Percentiles rank a stretch among this genome's conserved stretches.
These are phyloP conservation scores for Pheosia tremula DNA, from an alignment of 2,888 invertebrate species.

Conservation along the genomic window DNA sequence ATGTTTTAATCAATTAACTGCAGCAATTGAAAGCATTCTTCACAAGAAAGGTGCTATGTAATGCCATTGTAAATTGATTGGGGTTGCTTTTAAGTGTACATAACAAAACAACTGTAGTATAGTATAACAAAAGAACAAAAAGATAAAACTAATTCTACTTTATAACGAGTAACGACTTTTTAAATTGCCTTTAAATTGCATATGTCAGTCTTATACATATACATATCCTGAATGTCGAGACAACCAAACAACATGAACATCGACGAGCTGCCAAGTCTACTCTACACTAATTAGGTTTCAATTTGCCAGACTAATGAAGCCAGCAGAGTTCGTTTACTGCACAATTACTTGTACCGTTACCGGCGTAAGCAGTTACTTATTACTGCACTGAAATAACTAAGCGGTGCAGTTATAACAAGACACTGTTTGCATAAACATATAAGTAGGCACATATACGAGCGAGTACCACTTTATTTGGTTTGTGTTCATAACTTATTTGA, in stretches of 20 bases:
- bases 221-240: background rate
- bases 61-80: too few species aligned
- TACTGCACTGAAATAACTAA: constrained; percentile 30
- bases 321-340: constrained; percentile 25
- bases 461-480: background rate
- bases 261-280: constrained; percentile 44
- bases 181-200: background rate
- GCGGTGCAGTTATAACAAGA: constrained; percentile 16
- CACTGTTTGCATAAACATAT: constrained; percentile 25
- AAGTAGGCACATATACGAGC: constrained; percentile 6
- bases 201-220: background rate
- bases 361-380: constrained; percentile 18
- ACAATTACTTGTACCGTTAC: constrained; percentile 28
- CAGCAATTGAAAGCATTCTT: too few species aligned
- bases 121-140: too few species aligned
- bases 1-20: too few species aligned
- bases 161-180: background rate
- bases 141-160: too few species aligned
- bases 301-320: constrained; percentile 46
- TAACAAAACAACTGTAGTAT: too few species aligned
- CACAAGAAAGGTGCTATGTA: too few species aligned
- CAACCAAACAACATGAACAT: background rate
- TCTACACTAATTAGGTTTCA: constrained; percentile 50
- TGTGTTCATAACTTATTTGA: background rate
- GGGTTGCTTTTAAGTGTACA: too few species aligned